phyloP scores from a whole-genome alignment of 2,888 invertebrate genomes.

The Lysandra coridon region DNA sequence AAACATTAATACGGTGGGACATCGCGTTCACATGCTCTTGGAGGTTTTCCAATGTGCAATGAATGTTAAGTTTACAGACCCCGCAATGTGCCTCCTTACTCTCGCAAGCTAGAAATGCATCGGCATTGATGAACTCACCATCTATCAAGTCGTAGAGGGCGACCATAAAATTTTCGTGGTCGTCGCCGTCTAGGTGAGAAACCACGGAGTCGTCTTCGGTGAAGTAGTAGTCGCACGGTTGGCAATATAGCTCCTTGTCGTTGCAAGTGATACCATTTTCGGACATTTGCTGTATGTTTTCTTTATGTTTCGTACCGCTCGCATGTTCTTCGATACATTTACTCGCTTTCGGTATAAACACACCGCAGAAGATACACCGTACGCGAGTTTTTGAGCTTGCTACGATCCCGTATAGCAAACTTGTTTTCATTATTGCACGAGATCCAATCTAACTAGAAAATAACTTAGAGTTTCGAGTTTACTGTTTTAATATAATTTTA shows the following conservation, averaged over 20 bases:
- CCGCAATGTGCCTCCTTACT: slow-evolving; percentile 57
- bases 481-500: background rate
- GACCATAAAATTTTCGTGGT: slow-evolving; percentile 59
- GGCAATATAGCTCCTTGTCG: slow-evolving; percentile 54
- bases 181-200: slow-evolving; percentile 55
- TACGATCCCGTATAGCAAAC: slow-evolving; percentile 55
- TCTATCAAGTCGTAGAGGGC: slow-evolving; percentile 59
- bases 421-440: slow-evolving; percentile 57
- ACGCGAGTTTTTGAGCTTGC: slow-evolving; percentile 60
- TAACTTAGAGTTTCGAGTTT: background rate
- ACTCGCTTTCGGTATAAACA: slow-evolving; percentile 60
- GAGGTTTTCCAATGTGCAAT: slow-evolving; percentile 51
- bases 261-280: slow-evolving; percentile 56
- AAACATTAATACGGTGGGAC: slow-evolving; percentile 54
- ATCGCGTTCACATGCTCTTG: slow-evolving; percentile 58
- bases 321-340: slow-evolving; percentile 66
- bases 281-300: slow-evolving; percentile 57
- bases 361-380: slow-evolving; percentile 63
- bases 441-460: background rate
- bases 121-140: slow-evolving; percentile 59
- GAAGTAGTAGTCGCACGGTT: slow-evolving; percentile 53
- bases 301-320: slow-evolving; percentile 61
- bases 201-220: slow-evolving; percentile 54
- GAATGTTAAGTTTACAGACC: slow-evolving; percentile 51
- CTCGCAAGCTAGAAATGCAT: slow-evolving; percentile 53